Evolutionary conservation across 2,888 invertebrate genomes (phyloP).

Genomic region (Eudemis profundana): DNA sequence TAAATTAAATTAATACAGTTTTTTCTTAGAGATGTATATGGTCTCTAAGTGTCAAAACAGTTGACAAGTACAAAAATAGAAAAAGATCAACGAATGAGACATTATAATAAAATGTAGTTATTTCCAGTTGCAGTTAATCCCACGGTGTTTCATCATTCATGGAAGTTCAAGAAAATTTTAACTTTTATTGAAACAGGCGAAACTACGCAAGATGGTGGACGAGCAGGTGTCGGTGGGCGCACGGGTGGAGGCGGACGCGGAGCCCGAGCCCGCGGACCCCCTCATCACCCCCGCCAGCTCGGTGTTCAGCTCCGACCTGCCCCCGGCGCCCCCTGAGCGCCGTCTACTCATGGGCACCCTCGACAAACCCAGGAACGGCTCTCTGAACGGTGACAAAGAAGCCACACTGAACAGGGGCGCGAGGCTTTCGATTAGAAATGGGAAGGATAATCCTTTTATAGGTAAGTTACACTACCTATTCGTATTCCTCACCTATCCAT

Average conservation of each 20-base stretch:
- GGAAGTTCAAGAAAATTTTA: too few relatives aligned
- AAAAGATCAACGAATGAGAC: too few relatives aligned
- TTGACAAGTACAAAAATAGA: too few relatives aligned
- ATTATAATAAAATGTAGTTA: too few relatives aligned
- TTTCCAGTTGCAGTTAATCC: too few relatives aligned
- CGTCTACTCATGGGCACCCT: slow-evolving; percentile 76
- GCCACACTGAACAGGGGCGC: slow-evolving; percentile 73
- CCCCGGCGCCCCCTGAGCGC: slow-evolving; percentile 73
- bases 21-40: too few relatives aligned
- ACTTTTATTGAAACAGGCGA: slow-evolving; percentile 81
- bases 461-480: slow-evolving; percentile 54
- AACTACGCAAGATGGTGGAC: slow-evolving; percentile 95
- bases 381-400: slow-evolving; percentile 77
- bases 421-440: slow-evolving; percentile 77
- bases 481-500: too few relatives aligned
- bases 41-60: too few relatives aligned
- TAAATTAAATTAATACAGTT: too few relatives aligned
- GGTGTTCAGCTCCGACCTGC: slow-evolving; percentile 66
- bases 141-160: too few relatives aligned
- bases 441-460: slow-evolving; percentile 80
- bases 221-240: slow-evolving; percentile 91
- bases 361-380: slow-evolving; percentile 79
- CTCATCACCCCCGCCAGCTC: slow-evolving; percentile 84
- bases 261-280: slow-evolving; percentile 81
- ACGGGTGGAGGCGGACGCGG: slow-evolving; percentile 84